These are phyloP conservation scores for Okamejei kenojei DNA, from an alignment of 2,797 vertebrate genomes.

Conservation along the genomic window DNA sequence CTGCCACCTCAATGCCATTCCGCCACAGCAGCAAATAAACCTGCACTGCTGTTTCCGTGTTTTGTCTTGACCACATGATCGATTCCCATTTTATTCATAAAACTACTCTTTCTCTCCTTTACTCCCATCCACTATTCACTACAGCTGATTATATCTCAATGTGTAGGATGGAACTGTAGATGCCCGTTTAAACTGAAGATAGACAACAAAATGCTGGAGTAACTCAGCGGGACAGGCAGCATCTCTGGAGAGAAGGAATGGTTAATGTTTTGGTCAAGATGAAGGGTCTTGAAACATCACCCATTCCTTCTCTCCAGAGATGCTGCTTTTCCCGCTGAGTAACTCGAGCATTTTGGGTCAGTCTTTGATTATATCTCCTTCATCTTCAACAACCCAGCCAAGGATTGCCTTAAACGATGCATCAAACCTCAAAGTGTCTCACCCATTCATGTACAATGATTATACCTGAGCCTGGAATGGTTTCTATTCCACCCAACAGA, in stretches of 20 bases:
- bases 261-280: no score
- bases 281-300: no score
- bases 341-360: no score
- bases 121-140: no score
- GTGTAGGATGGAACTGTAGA: no score
- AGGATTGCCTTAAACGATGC: not conserved
- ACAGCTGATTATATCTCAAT: not conserved
- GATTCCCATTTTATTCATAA: not conserved
- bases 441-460: not conserved
- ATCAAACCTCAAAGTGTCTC: not conserved
- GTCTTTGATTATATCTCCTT: not conserved
- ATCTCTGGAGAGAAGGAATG: no score
- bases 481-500: not conserved
- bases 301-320: no score
- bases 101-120: not conserved
- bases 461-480: not conserved
- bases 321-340: no score
- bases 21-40: not conserved
- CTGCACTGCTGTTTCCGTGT: not conserved
- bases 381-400: not conserved
- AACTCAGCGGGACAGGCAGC: no score
- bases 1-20: not conserved
- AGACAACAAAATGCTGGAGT: no score
- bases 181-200: no score
- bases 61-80: not conserved